Evolutionary conservation across 1,140 invertebrate species (phyloP).

Genomic region (Cotesia vestalis): DNA sequence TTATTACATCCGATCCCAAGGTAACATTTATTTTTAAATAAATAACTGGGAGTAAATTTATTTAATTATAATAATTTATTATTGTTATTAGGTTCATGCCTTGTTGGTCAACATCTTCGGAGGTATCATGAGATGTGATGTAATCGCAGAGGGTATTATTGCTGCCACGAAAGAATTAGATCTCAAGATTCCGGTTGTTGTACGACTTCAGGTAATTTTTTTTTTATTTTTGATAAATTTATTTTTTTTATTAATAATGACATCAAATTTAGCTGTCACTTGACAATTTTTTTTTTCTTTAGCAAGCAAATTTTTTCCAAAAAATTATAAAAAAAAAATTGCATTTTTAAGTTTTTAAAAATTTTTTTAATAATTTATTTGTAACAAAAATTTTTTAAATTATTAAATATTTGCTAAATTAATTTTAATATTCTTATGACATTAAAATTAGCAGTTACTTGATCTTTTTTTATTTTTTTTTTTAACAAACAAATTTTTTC

Average conservation of each 20-base stretch:
- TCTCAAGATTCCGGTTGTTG: constrained; percentile 89
- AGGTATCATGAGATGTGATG: constrained; percentile 99
- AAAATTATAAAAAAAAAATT: too few species aligned
- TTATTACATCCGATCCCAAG: constrained; percentile 86
- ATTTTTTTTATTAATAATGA: not conserved
- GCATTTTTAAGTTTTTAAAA: too few species aligned
- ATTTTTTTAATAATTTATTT: too few species aligned
- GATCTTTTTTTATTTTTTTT: too few species aligned
- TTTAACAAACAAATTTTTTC: too few species aligned
- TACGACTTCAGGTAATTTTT: constrained; percentile 86
- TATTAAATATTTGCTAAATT: too few species aligned
- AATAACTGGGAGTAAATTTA: not conserved
- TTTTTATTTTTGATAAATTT: not conserved
- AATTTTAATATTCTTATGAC: too few species aligned
- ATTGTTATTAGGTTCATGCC: constrained; percentile 65
- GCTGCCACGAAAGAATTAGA: constrained; percentile 86
- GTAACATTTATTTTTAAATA: constrained; percentile 71
- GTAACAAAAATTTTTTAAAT: too few species aligned
- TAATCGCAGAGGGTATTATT: constrained; percentile 95
- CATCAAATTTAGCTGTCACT: too few species aligned
- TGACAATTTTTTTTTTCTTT: too few species aligned
- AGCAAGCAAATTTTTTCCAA: too few species aligned
- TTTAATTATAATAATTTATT: constrained; percentile 26
- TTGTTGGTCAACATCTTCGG: constrained; percentile 99
- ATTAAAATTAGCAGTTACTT: too few species aligned